Conservation (phyloP, 2,113 vertebrate genomes). For the Cettia cetti region DNA sequence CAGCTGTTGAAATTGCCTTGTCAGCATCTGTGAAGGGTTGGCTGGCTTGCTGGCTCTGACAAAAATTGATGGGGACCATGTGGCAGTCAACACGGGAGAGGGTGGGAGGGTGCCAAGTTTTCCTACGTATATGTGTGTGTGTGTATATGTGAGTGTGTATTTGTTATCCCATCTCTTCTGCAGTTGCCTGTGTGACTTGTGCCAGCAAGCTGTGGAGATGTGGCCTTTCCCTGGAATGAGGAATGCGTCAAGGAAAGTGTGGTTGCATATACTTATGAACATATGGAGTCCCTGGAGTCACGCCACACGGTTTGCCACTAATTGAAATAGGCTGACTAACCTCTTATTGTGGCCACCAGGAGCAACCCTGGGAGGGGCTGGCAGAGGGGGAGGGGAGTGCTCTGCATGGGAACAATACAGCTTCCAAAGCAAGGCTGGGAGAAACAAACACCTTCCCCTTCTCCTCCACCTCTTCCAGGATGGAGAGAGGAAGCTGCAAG, state of each 20-base stretch:
- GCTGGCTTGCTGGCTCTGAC: conserved; percentile 39
- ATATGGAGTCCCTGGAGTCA: conserved; percentile 42
- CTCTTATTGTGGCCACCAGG: conserved; percentile 45
- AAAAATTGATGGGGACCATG: conserved; percentile 65
- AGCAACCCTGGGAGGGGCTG: not conserved
- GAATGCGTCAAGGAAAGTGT: conserved; percentile 60
- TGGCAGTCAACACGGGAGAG: conserved; percentile 53
- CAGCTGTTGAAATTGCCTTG: conserved; percentile 50
- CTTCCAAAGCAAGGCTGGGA: not conserved
- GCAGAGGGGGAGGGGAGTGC: not conserved
- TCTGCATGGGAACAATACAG: not conserved
- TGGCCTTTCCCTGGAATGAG: conserved; percentile 52
- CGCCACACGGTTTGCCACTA: conserved; percentile 45
- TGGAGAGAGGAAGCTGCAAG: not conserved
- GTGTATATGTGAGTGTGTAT: conserved; percentile 11
- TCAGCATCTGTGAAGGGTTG: conserved; percentile 26
- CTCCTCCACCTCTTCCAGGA: not conserved
- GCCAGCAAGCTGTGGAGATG: conserved; percentile 57
- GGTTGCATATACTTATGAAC: conserved; percentile 13
- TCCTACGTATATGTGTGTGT: conserved; percentile 32
- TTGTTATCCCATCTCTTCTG: conserved; percentile 42
- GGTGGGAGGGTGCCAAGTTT: conserved; percentile 31
- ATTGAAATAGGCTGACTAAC: conserved; percentile 60
- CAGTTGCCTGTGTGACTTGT: conserved; percentile 29
- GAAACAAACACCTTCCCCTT: not conserved